Evolutionary conservation across 2,888 invertebrate genomes (phyloP), one percentile per base, ranked within the genome.

Genomic region (Oithona nana): DNA sequence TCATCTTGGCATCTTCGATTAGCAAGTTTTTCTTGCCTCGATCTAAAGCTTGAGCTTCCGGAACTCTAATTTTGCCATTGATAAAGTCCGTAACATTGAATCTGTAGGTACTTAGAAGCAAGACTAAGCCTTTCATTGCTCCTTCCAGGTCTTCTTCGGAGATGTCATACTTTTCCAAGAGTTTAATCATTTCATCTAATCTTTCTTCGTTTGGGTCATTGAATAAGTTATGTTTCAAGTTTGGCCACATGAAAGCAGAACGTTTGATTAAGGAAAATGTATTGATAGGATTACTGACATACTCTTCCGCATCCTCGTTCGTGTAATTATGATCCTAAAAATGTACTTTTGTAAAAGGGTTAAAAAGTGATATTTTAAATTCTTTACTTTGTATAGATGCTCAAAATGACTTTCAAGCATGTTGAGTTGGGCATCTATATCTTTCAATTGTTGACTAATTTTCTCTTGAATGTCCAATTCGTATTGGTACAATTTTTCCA

Each of bases 281-380:
- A 29, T 61, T 61, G 16, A 61, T 52, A 16, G 61, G 61, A 29
- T 61, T 61, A n/a, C 49, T 49, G 20, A 61, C 51, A 50, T 61
- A 61, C 22, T 52, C 29, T 16, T 61, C 52, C 13, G 54, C 61
- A 29, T 59, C 48, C 11, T 39, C 39, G 11, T 59, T 50, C 20
- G 59, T 59, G n/a, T 28, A 49, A 50, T 59, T 59, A 49, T 50
- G 50, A 2, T 50, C 16, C 39, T 39, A 16, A 16, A 16, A 39
- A 6, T 11, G 16, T 11, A 39, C 16, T 11, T 16, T 11, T 39
- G 16, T 39, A 39, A 16, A 39, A 11, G 6, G 16, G 6, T 6
- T 16, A 39, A 16, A 11, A 39, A 39, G 8, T 39, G 6, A 11
- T 39, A 16, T 39, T 11, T 39, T 39, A 6, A 39, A 16, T n/a